Base-by-base conservation (phyloP, 2,797 vertebrate genomes). In the Halcyon smyrnensis region DNA sequence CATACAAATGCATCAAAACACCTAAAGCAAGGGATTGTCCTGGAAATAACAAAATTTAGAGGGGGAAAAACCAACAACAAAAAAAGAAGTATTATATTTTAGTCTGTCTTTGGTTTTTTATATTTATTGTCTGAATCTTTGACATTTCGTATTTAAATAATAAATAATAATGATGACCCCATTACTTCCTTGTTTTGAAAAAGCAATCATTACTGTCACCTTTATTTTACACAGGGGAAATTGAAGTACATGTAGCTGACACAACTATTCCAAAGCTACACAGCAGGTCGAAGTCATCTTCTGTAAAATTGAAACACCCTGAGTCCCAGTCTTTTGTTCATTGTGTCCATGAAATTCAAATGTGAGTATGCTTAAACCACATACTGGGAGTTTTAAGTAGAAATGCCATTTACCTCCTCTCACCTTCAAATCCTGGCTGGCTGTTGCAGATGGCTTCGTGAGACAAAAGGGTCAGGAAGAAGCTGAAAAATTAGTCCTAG, bases 381-480 rank as follows among this genome's bases (percentile, higher is more conserved):
- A 39, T 34, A 19, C 39, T 39, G 30, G 15, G 30, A 46, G n/a
- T 56, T 69, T 37, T 70, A 39, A 15, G 24, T 60, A 28, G 41
- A 62, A 77, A 39, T n/a, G 28, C 18, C 27, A 7, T 46, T 69
- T 62, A 28, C 19, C 20, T 78, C 36, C 41, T 69, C 23, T 78
- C 19, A 34, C 10, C 15, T 41, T 14, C 45, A 28, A 68, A 59
- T 23, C n/a, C 48, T 62, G 46, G 24, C 9, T 69, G 12, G 8
- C 15, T 69, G n/a, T 21, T 1, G 4, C 15, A 53, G 48, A 39
- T 54, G 23, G 15, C 1, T 0, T 14, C 48, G 57, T 62, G 46
- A 70, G 43, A 59, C 18, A 51, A 45, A 64, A n/a, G 28, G 28
- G 24, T 21, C 53, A 39, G 45, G 32, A 51, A 53, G 65, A 65